These are phyloP conservation scores for Polyergus mexicanus DNA, from an alignment of 1,140 invertebrate genomes.

Conservation along the genomic window DNA sequence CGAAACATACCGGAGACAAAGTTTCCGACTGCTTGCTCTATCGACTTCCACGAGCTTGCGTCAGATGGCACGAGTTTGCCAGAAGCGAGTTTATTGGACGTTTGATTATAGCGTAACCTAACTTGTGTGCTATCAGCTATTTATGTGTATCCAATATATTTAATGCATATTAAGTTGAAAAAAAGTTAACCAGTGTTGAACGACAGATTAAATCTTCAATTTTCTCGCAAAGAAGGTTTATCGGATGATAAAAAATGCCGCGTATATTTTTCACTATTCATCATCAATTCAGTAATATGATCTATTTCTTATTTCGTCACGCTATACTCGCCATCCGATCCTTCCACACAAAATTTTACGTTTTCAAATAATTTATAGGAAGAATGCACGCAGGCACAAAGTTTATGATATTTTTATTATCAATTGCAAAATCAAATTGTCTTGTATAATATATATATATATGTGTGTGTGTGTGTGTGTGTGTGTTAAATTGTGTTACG, in stretches of 20 bases:
- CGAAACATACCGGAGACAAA: constrained; percentile 5
- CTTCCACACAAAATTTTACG: not conserved
- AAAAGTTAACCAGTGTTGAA: not conserved
- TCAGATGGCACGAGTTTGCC: constrained; percentile 71
- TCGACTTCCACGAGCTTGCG: constrained; percentile 64
- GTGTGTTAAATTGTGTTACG: not conserved
- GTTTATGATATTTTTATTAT: not conserved
- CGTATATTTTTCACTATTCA: not conserved
- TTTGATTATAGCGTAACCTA: constrained; percentile 30
- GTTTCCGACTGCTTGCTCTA: constrained; percentile 27
- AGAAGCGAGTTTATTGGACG: constrained; percentile 41
- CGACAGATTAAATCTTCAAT: not conserved
- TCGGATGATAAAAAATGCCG: not conserved
- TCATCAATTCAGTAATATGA: not conserved
- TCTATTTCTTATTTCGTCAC: not conserved
- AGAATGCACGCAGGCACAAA: not conserved
- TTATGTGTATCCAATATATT: constrained; percentile 40
- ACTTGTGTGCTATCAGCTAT: constrained; percentile 34
- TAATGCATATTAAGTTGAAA: not conserved
- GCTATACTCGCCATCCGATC: not conserved
- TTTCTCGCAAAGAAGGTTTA: not conserved
- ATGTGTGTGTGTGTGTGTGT: no score
- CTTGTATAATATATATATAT: no score
- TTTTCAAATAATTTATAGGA: not conserved
- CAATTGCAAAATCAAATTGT: not conserved